Base-by-base conservation (phyloP, 2,113 vertebrate species). In the Callipepla californica region DNA sequence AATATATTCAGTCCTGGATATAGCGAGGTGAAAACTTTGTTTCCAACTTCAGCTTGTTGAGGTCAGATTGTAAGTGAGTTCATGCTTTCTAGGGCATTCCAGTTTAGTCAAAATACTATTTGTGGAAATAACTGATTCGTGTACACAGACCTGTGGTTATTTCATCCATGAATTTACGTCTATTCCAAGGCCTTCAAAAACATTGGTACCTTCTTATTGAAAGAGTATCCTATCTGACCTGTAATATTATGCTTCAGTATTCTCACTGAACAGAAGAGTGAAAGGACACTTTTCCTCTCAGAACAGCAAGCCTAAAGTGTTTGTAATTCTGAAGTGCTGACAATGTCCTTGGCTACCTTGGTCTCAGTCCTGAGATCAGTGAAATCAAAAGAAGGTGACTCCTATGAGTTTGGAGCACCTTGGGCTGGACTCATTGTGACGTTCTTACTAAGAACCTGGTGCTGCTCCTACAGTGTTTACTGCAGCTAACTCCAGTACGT, bases 21-120 rank as follows among this genome's bases (percentile, higher is more conserved):
- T 87, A 88, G 11, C 13, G 26, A 21, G 84, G 36, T 75, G 87
- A 86, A 76, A 81, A 77, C 73, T 93, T 90, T 96, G 85, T 91
- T 94, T 72, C 57, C 93, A 89, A 69, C 83, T 96, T 91, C 38
- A 85, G 22, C 28, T 91, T 87, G 36, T 53, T 78, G 85, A 87
- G 85, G 93, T 76, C 61, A 88, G 92, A 85, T 87, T 68, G 70
- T 80, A 94, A 74, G 77, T 70, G 80, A 94, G 80, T 91, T 90
- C 20, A 80, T 91, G 16, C 44, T 42, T 80, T 86, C 32, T 26
- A 73, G 16, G 40, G 6, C 44, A 51, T 77, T 91, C 32, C 26
- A 73, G 44, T 44, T 89, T 79, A 44, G 36, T 81, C 32, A 57
- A 90, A 90, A 67, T 23, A 59, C 13, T 17, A 26, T 0, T 12